Percentiles rank a stretch among this genome's conserved stretches.
Evolutionary conservation across 2,888 invertebrate genomes (phyloP).

Genomic region (Campopleginae sp.): DNA sequence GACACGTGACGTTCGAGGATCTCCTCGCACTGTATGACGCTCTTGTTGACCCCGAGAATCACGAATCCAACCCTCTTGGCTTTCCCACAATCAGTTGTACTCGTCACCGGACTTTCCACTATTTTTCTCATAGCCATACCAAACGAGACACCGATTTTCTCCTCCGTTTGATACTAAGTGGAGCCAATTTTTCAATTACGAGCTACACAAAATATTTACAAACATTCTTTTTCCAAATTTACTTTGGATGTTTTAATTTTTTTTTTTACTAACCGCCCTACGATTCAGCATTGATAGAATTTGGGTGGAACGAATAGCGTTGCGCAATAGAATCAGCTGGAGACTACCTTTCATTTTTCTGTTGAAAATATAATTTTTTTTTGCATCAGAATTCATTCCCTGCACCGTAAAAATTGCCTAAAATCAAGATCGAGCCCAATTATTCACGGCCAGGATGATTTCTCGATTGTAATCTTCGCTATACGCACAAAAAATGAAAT

Average conservation of each 20-base stretch:
- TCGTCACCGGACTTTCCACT: slow-evolving; percentile 57
- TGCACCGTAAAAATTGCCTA: too few relatives aligned
- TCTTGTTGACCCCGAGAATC: slow-evolving; percentile 3
- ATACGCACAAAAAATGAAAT: too few relatives aligned
- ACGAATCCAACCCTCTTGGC: slow-evolving; percentile 37
- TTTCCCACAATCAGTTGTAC: slow-evolving; percentile 14
- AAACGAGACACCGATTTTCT: slow-evolving; percentile 1
- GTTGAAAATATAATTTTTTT: not conserved
- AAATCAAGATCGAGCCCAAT: too few relatives aligned
- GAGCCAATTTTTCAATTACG: not conserved
- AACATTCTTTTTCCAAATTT: not conserved
- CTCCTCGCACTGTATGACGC: slow-evolving; percentile 22
- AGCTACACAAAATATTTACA: not conserved
- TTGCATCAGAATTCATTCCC: too few relatives aligned
- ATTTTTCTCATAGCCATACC: slow-evolving; percentile 1
- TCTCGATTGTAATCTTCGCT: too few relatives aligned
- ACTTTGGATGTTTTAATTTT: not conserved
- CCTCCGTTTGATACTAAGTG: not conserved
- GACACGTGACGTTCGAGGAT: slow-evolving; percentile 36
- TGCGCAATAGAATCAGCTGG: not conserved
- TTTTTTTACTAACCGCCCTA: not conserved
- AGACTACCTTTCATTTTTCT: not conserved
- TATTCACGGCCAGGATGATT: too few relatives aligned
- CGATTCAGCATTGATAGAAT: too few relatives aligned
- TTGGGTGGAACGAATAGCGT: not conserved